These are phyloP conservation scores for Mus spretus DNA, from an alignment of 2,797 vertebrate genomes.

Conservation along the genomic window DNA sequence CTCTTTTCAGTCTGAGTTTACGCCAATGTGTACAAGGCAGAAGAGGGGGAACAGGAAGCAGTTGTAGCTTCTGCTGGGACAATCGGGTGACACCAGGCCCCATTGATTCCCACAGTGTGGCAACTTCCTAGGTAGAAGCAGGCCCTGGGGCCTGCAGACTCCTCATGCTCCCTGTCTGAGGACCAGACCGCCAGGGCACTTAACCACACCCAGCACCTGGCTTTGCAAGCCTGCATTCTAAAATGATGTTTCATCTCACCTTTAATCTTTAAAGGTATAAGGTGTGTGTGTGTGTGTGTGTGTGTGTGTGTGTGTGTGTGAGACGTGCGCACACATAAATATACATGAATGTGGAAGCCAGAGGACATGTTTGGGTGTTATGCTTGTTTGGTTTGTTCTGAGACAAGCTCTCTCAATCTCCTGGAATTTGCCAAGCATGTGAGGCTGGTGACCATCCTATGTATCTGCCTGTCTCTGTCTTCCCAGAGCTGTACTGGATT, in stretches of 20 bases:
- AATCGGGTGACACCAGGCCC: not conserved
- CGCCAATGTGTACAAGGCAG: not conserved
- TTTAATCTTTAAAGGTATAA: not conserved
- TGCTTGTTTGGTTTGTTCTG: not conserved
- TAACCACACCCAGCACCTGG: not conserved
- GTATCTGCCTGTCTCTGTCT: not conserved
- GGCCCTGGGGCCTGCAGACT: not conserved
- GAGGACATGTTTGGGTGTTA: not conserved
- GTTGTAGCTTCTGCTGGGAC: not conserved
- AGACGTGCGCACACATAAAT: too few species aligned
- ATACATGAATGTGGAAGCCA: not conserved
- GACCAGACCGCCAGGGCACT: accelerated
- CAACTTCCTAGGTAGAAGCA: accelerated
- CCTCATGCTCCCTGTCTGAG: accelerated
- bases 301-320: not conserved
- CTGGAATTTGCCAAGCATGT: not conserved
- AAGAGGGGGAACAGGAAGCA: not conserved
- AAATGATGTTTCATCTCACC: not conserved
- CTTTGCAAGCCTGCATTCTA: not conserved
- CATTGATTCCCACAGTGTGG: not conserved
- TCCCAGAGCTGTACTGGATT: not conserved
- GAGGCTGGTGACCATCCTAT: not conserved
- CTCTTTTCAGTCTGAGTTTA: not conserved
- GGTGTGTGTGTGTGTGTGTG: not conserved
- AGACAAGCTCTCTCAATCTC: not conserved